Evolutionary conservation across 2,113 vertebrate genomes (phyloP), one percentile per base, ranked within the genome.

Genomic region (Athene noctua): DNA sequence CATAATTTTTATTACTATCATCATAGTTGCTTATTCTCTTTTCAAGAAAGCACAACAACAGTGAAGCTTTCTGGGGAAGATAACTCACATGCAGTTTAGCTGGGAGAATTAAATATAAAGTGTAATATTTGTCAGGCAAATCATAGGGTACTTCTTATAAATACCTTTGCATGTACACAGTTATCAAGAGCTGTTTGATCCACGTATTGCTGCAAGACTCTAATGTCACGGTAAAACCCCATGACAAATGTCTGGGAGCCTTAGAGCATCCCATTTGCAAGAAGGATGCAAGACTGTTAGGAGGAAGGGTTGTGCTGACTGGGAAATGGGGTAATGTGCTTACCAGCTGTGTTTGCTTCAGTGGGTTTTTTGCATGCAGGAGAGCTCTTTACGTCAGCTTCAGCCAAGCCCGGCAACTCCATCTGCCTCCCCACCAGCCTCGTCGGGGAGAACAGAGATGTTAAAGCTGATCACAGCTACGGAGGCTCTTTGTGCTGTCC

Each of bases 1-100:
- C 51, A 38, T 86, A 73, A 73, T 92, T 94, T 93, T 90, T 94
- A 82, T 77, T 90, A 66, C 51, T 82, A 16, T 72, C 67, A 62
- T 84, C 42, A 18, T n/a, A 57, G 74, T 52, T 95, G 59, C 73
- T 90, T 84, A 46, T 29, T 75, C 46, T 68, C 54, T 78, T 92
- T 92, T 73, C 38, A 88, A 54, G 88, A 77, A 80, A 92, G 46
- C 38, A 71, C 2, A 2, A 44, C 58, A 67, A 34, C 11, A 62
- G 82, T 2, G 4, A 77, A 67, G 55, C 59, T 93, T 94, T 73
- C 44, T 46, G 42, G 23, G 19, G 32, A 85, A 73, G 55, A 73
- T 86, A 90, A 75, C 21, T 22, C 19, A 6, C 5, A 6, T 32
- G 15, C 42, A 78, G 59, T 90, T 83, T 92, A 86, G 11, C 67